Evolutionary conservation across 2,113 vertebrate species (phyloP).

Genomic region (Oreochromis niloticus): DNA sequence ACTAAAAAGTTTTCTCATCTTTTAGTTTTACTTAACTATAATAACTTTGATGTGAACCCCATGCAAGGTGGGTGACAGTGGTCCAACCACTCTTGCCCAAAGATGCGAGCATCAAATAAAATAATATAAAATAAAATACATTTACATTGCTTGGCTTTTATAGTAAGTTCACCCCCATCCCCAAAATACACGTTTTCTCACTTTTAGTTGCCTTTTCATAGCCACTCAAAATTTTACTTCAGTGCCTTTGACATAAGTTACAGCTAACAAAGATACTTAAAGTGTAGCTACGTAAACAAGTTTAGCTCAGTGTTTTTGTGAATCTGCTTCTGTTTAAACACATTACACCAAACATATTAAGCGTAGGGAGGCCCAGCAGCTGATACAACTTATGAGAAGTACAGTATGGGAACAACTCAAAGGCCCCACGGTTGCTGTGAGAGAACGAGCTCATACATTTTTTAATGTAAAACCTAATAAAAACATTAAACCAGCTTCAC

Average conservation of each 20-base stretch:
- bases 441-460: neutral
- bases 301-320: neutral
- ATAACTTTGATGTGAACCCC: neutral
- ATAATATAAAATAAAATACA: neutral
- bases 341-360: neutral
- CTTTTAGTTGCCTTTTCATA: neutral
- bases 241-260: neutral
- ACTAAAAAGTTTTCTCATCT: neutral
- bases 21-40: neutral
- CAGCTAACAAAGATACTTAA: neutral
- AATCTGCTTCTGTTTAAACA: neutral
- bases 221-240: neutral
- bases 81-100: neutral
- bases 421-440: neutral
- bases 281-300: neutral
- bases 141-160: neutral
- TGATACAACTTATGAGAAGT: slow-evolving; percentile 7
- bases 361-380: neutral
- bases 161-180: neutral
- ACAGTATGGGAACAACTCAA: neutral
- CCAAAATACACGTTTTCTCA: neutral
- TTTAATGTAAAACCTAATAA: neutral
- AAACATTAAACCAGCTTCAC: neutral
- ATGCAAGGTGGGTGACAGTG: neutral
- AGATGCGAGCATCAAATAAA: neutral